phyloP scores from a whole-genome alignment of 2,888 invertebrate genomes.

The Anthrax anthrax region DNA sequence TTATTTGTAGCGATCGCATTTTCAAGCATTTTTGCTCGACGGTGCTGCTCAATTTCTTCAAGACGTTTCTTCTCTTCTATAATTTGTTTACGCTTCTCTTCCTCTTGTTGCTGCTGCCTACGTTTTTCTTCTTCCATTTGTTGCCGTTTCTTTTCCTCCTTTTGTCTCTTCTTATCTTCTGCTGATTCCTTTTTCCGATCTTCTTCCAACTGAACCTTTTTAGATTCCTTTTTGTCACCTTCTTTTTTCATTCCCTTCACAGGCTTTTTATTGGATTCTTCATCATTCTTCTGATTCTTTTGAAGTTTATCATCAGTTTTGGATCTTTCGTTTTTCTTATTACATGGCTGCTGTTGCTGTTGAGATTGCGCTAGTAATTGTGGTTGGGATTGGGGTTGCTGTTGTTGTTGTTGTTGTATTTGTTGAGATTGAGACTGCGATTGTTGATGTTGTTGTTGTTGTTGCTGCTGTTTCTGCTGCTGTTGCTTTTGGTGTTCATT shows the following conservation, averaged over 20 bases:
- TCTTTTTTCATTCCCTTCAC: constrained; percentile 10
- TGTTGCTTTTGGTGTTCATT: neutral
- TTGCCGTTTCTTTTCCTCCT: constrained; percentile 26
- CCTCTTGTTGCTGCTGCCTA: constrained; percentile 17
- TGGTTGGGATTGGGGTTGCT: constrained; percentile 7
- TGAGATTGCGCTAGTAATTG: neutral
- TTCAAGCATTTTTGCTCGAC: constrained; percentile 21
- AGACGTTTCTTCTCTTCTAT: constrained; percentile 29
- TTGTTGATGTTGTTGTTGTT: constrained; percentile 17
- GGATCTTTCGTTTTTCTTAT: neutral
- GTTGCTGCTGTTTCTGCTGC: constrained; percentile 14
- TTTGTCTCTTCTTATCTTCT: constrained; percentile 27
- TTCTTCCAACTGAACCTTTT: constrained; percentile 18
- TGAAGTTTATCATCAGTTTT: neutral
- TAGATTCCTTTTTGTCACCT: constrained; percentile 5
- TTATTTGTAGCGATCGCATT: neutral
- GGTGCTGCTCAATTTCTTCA: constrained; percentile 30
- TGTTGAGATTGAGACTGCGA: constrained; percentile 9
- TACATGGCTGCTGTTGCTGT: neutral
- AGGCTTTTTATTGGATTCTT: constrained; percentile 4
- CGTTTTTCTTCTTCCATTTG: constrained; percentile 11
- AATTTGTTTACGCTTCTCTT: constrained; percentile 26
- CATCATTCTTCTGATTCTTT: constrained; percentile 2
- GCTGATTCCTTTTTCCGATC: constrained; percentile 19
- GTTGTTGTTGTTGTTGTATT: constrained; percentile 6